Evolutionary conservation across 92 coral and sea anemone genomes (phyloP).

Genomic region (Porites divaricata): DNA sequence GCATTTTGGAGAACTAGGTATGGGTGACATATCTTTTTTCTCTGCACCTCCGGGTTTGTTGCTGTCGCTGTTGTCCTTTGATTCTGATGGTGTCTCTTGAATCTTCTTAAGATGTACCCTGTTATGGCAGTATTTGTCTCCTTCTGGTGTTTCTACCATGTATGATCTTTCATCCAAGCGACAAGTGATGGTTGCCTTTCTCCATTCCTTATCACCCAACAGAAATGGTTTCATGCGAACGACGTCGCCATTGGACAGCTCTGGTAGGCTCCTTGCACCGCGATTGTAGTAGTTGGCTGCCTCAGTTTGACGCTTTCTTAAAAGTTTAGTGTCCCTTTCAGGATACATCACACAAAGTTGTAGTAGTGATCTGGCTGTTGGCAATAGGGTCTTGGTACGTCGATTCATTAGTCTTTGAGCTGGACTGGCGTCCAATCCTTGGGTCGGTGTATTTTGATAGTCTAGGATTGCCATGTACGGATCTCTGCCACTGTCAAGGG

Average conservation of each 20-base stretch:
- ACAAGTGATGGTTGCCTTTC: neutral
- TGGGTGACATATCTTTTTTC: too few relatives aligned
- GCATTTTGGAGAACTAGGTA: too few relatives aligned
- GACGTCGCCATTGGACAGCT: neutral
- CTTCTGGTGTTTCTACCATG: neutral
- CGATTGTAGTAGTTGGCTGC: too few relatives aligned
- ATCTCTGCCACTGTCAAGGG: too few relatives aligned
- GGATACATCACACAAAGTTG: neutral
- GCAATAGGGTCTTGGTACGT: neutral
- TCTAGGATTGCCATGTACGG: too few relatives aligned
- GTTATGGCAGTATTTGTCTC: too few relatives aligned
- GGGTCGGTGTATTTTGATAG: slow-evolving; percentile 4
- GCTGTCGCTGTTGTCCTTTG: too few relatives aligned
- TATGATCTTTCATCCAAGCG: slow-evolving; percentile 7
- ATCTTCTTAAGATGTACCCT: too few relatives aligned
- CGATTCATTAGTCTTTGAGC: slow-evolving; percentile 11
- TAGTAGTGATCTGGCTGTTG: neutral
- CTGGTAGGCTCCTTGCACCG: too few relatives aligned
- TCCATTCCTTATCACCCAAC: neutral
- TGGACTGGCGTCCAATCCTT: neutral
- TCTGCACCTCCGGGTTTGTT: too few relatives aligned
- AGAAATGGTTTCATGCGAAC: neutral
- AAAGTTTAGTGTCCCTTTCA: neutral
- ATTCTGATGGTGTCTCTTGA: too few relatives aligned
- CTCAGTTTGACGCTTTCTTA: neutral